Evolutionary conservation across 2,888 invertebrate species (phyloP), one percentile per base, ranked within the genome.

Genomic region (Ectropis crepuscularia): DNA sequence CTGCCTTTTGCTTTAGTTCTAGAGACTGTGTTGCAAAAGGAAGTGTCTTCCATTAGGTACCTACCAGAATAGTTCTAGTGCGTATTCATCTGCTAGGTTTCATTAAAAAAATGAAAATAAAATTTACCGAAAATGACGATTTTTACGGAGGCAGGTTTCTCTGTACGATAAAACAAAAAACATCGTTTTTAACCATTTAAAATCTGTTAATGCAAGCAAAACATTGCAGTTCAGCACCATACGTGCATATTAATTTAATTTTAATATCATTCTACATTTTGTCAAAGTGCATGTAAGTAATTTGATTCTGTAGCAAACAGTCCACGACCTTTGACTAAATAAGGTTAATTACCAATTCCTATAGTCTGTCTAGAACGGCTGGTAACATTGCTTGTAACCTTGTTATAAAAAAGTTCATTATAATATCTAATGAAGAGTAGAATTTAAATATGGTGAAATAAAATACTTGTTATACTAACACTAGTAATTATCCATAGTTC

Each of bases 271-370:
- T 36, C n/a, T 12, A 11, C 7, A 4, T 11, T 36, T n/a, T 37
- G 39, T 39, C 43, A 37, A 42, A 57, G 5, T 16, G 8, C 41
- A 49, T 54, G 46, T 58, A 9, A 46, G 54, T 63, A 55, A 46
- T 59, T 46, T 54, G 47, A 55, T 54, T 41, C 16, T 48, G 45
- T 39, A 16, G 54, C 51, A 42, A 47, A 61, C 37, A 51, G 49
- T 12, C 42, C 10, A 41, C 43, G 60, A 60, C 64, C 64, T 61
- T 42, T 48, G 46, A 39, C 64, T 65, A 61, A 65, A 65, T 65
- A 65, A 65, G 64, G 64, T 61, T 61, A 65, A 65, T 65, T 65
- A 53, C 53, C 64, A 60, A 57, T 61, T 65, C 51, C 59, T 60
- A 61, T 57, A 61, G 57, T 47, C 53, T 7, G 36, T 43, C 48